These are phyloP conservation scores for Caenorhabditis uteleia DNA, from an alignment of 2,888 invertebrate genomes.

Conservation along the genomic window DNA sequence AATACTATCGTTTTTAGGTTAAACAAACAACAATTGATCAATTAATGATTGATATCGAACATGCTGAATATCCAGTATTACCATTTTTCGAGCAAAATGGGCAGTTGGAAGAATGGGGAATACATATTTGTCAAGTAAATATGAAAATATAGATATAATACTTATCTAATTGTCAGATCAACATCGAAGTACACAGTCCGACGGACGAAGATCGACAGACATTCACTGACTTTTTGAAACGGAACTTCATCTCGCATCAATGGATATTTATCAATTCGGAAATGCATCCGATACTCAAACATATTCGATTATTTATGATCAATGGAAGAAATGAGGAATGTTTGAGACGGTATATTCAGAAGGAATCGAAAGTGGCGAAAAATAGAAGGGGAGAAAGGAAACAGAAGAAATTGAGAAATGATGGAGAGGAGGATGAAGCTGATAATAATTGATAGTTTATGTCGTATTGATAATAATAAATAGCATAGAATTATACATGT, in stretches of 20 bases:
- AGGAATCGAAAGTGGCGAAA: neutral
- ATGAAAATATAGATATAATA: neutral
- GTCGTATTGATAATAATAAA: too few relatives aligned
- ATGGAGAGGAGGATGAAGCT: neutral
- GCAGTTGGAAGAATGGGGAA: conserved; percentile 24
- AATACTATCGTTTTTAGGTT: conserved; percentile 11
- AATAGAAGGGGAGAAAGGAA: neutral
- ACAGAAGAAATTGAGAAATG: neutral
- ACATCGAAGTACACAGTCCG: conserved; percentile 49
- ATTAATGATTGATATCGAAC: conserved; percentile 49
- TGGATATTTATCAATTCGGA: conserved; percentile 36
- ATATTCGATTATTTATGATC: conserved; percentile 45
- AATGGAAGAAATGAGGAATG: conserved; percentile 39
- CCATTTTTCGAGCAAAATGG: conserved; percentile 39
- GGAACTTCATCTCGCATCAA: conserved; percentile 26
- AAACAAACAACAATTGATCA: conserved; percentile 37
- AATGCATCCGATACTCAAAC: conserved; percentile 25
- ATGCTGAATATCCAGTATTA: conserved; percentile 48
- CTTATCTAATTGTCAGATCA: conserved; percentile 37
- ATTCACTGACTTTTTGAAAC: conserved; percentile 18
- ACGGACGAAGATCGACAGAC: conserved; percentile 26
- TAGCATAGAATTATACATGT: too few relatives aligned
- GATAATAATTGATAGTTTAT: neutral
- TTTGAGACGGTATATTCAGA: conserved; percentile 28
- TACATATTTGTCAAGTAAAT: conserved; percentile 46